Base-by-base conservation (phyloP, 2,888 invertebrate genomes). In the Aspidiotus rigidus region DNA sequence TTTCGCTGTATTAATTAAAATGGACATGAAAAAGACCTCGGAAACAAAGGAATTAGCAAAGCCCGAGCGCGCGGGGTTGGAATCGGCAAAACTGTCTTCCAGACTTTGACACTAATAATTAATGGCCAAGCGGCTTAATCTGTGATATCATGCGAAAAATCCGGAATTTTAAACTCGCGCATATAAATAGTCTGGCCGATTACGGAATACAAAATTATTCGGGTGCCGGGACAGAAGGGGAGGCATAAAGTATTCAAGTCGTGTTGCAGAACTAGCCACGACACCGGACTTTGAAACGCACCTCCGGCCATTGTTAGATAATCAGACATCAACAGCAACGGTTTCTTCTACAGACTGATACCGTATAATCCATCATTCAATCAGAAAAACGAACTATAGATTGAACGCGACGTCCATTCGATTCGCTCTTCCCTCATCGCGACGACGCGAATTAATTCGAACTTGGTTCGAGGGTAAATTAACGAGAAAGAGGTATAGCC, bases 121-220 rank as follows among this genome's bases (percentile, higher is more conserved):
- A 63, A 63, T 63, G 63, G 63, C 63, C 42, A 53, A 63, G 63
- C 63, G 63, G 63, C 63, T 63, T 63, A 63, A 63, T 63, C 63
- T 63, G 53, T 63, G 63, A 63, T 63, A 63, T 63, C 63, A 63
- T 63, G 63, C 63, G 63, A 63, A 63, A 63, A 63, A 63, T 63
- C 63, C 63, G 63, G 63, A 63, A 63, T 63, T 63, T 63, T 63
- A 63, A 63, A 63, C 63, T 63, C 53, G 63, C 63, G 63, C 63
- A 63, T 63, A 28, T 28, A 63, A 63, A 63, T 63, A 63, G 63
- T 63, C 63, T 63, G 63, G 53, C 63, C 63, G 63, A 63, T 63
- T 63, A 17, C 63, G 63, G 63, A 63, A 63, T 63, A 63, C 53
- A 63, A 63, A 63, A 63, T 63, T 63, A 63, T 63, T 42, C 63